Evolutionary conservation across 2,888 invertebrate species (phyloP).

Genomic region (Trichogramma evanescens): DNA sequence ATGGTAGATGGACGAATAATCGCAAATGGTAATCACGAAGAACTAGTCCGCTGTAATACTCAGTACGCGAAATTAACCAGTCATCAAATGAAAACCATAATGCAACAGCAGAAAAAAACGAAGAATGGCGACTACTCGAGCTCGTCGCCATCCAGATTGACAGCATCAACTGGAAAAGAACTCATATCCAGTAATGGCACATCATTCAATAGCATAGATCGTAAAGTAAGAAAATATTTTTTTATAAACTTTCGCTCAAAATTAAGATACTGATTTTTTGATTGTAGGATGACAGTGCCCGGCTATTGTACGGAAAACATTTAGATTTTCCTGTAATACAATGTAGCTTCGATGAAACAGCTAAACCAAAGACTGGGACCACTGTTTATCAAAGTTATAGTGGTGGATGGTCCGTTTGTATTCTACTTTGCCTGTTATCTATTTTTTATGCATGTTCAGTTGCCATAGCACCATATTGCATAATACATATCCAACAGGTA

Average conservation of each 20-base stretch:
- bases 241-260: background rate
- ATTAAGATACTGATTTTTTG: background rate
- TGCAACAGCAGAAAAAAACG: background rate
- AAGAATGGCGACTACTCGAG: slow-evolving; percentile 1
- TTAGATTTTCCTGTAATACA: slow-evolving; percentile 11
- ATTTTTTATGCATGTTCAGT: slow-evolving; percentile 27
- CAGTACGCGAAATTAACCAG: slow-evolving; percentile 3
- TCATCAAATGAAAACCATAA: background rate
- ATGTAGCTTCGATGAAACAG: background rate
- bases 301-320: background rate
- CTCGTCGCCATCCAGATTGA: slow-evolving; percentile 5
- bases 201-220: slow-evolving; percentile 7
- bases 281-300: slow-evolving; percentile 9
- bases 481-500: slow-evolving; percentile 28
- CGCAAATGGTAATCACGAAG: slow-evolving; percentile 51
- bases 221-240: background rate
- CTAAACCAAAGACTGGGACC: background rate
- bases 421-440: slow-evolving; percentile 22
- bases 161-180: slow-evolving; percentile 13
- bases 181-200: slow-evolving; percentile 4
- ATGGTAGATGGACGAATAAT: slow-evolving; percentile 52
- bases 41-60: slow-evolving; percentile 39
- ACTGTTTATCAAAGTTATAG: slow-evolving; percentile 23
- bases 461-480: slow-evolving; percentile 26
- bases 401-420: slow-evolving; percentile 23